Conservation (phyloP, 2,888 invertebrate species). For the Stenodema calcarata region DNA sequence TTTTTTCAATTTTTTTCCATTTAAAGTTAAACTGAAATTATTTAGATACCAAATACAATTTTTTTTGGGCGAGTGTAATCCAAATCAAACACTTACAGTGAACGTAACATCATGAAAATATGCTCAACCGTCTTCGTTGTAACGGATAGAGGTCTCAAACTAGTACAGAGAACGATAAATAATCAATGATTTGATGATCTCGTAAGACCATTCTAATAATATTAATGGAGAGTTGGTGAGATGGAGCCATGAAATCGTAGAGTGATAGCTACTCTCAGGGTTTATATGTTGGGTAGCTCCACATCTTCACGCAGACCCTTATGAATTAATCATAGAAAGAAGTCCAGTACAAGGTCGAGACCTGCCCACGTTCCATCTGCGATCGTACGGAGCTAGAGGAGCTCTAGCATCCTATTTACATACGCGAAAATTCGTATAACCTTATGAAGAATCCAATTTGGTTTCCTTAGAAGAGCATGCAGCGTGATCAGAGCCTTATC, state of each 20-base stretch:
- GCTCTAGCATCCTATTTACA: slow-evolving; percentile 1
- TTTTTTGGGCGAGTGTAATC: too few species aligned
- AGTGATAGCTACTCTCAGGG: background rate
- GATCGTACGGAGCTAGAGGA: background rate
- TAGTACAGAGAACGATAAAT: too few species aligned
- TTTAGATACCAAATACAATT: too few species aligned
- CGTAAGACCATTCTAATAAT: too few species aligned
- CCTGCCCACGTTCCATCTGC: slow-evolving; percentile 17
- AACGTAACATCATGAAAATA: too few species aligned
- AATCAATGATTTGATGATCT: too few species aligned
- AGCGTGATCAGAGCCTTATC: slow-evolving; percentile 14
- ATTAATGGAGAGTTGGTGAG: background rate
- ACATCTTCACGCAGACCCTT: background rate
- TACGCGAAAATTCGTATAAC: background rate
- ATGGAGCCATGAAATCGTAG: background rate
- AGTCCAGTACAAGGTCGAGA: background rate
- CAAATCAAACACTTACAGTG: too few species aligned
- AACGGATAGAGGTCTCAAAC: too few species aligned
- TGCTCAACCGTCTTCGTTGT: too few species aligned
- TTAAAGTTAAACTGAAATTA: too few species aligned
- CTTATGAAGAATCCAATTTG: slow-evolving; percentile 16
- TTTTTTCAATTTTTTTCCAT: too few species aligned
- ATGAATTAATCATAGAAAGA: background rate
- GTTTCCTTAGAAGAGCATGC: slow-evolving; percentile 1
- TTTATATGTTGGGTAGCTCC: background rate